A percentile compares a stretch with the other conserved stretches of the same genome.
phyloP scores from a whole-genome alignment of 1,140 invertebrate species.

The Semibalanus balanoides region DNA sequence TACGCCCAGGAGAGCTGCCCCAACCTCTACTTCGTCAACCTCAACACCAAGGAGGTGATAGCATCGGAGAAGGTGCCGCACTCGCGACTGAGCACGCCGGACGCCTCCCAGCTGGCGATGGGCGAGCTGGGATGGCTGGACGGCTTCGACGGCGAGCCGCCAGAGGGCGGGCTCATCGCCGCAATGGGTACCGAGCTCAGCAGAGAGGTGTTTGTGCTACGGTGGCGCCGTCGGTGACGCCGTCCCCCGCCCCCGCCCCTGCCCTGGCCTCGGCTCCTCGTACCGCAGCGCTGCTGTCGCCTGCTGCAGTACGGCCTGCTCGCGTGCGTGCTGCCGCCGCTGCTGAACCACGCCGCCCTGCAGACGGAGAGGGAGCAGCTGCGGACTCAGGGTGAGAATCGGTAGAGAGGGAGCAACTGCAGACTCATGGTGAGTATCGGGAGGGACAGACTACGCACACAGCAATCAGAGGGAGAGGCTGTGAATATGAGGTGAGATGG shows the following conservation, averaged over 20 bases:
- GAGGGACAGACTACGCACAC: too few species aligned
- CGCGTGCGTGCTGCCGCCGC: slow-evolving; percentile 35
- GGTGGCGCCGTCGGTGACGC: not conserved
- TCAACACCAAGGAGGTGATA: slow-evolving; percentile 17
- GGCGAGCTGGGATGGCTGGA: slow-evolving; percentile 23
- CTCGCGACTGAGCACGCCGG: slow-evolving; percentile 22
- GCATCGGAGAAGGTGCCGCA: slow-evolving; percentile 21
- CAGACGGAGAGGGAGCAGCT: slow-evolving; percentile 46
- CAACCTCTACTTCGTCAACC: slow-evolving; percentile 22
- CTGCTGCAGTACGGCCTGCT: slow-evolving; percentile 65
- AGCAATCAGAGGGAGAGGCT: too few species aligned
- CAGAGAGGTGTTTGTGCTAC: not conserved
- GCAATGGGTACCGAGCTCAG: not conserved
- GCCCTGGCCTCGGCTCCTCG: too few species aligned
- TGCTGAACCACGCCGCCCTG: slow-evolving; percentile 29
- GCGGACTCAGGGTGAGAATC: slow-evolving; percentile 55
- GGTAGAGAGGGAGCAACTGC: too few species aligned
- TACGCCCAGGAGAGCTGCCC: slow-evolving; percentile 17
- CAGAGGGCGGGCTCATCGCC: not conserved
- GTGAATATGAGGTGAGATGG: too few species aligned
- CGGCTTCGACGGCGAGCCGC: slow-evolving; percentile 20
- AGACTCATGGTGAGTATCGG: too few species aligned
- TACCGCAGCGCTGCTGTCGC: slow-evolving; percentile 26
- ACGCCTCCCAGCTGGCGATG: slow-evolving; percentile 20
- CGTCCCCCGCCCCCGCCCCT: too few species aligned